Conservation (phyloP, 23 tunicate genomes). For the Trididemnum nubilum region DNA sequence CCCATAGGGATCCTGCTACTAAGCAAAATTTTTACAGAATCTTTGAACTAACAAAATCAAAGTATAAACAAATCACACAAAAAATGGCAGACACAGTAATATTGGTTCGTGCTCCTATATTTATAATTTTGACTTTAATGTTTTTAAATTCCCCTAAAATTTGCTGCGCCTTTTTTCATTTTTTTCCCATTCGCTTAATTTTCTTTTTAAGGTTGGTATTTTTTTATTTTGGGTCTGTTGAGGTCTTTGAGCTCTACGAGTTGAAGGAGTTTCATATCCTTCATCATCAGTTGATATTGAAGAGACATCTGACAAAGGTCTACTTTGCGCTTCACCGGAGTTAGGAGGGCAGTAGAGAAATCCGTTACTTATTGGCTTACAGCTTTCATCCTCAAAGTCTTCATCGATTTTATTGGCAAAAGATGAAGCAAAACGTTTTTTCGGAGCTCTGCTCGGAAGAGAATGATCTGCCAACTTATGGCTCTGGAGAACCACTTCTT, state of each 20-base stretch:
- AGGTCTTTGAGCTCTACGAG: background rate
- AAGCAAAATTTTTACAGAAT: too few species aligned
- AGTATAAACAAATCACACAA: too few species aligned
- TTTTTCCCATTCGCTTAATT: slow-evolving; percentile 54
- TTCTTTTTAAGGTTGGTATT: slow-evolving; percentile 40
- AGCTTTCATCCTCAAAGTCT: background rate
- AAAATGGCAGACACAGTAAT: too few species aligned
- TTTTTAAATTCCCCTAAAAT: too few species aligned
- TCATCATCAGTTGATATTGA: slow-evolving; percentile 30
- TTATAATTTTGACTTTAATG: too few species aligned
- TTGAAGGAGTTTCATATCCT: slow-evolving; percentile 38
- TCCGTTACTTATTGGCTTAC: background rate
- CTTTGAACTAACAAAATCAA: too few species aligned
- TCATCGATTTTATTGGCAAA: background rate
- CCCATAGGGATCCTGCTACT: too few species aligned
- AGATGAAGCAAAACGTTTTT: background rate
- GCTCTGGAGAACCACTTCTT: slow-evolving; percentile 14
- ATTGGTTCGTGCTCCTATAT: too few species aligned
- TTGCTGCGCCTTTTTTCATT: slow-evolving; percentile 27
- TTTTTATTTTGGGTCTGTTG: background rate
- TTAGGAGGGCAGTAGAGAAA: background rate
- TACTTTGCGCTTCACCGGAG: background rate
- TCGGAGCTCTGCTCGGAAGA: slow-evolving; percentile 3
- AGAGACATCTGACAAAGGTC: background rate
- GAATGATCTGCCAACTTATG: background rate